Base-by-base conservation (phyloP, 2,113 vertebrate genomes). In the Ptilonorhynchus violaceus region DNA sequence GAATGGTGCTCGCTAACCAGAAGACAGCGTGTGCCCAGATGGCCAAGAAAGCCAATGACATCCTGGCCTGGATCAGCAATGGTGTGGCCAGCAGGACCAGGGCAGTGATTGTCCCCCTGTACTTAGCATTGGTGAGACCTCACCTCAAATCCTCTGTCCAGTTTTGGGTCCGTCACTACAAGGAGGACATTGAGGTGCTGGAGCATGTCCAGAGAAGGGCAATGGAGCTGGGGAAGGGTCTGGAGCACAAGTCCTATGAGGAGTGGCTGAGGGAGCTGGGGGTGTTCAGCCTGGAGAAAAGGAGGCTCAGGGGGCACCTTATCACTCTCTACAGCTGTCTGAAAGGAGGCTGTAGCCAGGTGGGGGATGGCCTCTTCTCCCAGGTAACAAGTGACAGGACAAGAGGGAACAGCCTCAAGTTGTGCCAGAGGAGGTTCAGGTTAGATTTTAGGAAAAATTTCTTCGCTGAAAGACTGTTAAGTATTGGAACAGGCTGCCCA, bases 21-120 rank as follows among this genome's bases (percentile, higher is more conserved):
- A 52, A 89, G 15, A 56, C 47, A 55, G 46, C 1, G 1, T 74
- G 27, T 23, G 59, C 42, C 59, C 31, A 73, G 50, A 8, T 72
- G 12, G 21, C 25, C 49, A 56, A 56, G 35, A 20, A 11, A 7
- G 42, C 35, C 17, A 19, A 0, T 44, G 59, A 3, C 58, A 49
- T 56, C 58, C 25, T 73, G 85, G 58, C 59, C 7, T 64, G 14
- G 0, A 13, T 5, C 42, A 66, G 50, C 21, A 56, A 2, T 19
- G 0, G 16, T 15, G 42, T 35, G 50, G 37, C 18, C 67, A 66
- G 37, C 59, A 58, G 59, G 31, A 58, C 0, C 42, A 66, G 31
- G 50, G 12, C 18, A 28, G 74, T 0, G 47, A 47, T 2, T 0
- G 13, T 25, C 0, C 2, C 37, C 23, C 41, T 30, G 2, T n/a